These are phyloP conservation scores for Lonchura striata DNA, from an alignment of 2,113 vertebrate species.

Conservation along the genomic window DNA sequence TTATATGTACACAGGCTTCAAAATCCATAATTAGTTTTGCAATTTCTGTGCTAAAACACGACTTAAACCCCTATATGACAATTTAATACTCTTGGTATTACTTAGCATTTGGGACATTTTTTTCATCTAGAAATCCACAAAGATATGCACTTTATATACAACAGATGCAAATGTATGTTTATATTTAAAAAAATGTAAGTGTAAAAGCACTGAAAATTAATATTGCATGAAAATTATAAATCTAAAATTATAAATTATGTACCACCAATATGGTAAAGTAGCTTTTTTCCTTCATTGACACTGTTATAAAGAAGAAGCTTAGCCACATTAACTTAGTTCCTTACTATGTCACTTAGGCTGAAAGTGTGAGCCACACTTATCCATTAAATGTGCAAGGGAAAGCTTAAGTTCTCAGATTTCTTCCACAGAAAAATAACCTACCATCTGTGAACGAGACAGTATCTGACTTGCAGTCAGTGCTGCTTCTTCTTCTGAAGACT, in stretches of 20 bases:
- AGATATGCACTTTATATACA: not conserved
- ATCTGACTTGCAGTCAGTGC: conserved; percentile 96
- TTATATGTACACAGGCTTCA: not conserved
- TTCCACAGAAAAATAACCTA: conserved; percentile 64
- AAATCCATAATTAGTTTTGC: not conserved
- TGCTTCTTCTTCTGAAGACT: conserved; percentile 98
- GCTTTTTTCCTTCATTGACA: not conserved
- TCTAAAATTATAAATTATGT: not conserved
- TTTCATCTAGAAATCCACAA: not conserved
- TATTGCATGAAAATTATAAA: not conserved
- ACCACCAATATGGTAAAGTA: not conserved
- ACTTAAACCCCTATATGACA: not conserved
- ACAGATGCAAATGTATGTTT: not conserved
- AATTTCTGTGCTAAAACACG: not conserved
- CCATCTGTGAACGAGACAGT: conserved; percentile 89
- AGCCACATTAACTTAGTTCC: not conserved
- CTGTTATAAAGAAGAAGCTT: not conserved
- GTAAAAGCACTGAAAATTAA: not conserved
- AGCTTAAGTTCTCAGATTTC: not conserved
- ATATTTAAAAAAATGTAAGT: not conserved
- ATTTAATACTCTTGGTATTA: not conserved
- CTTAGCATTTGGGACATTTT: not conserved
- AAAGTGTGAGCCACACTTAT: not conserved
- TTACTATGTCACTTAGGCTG: not conserved
- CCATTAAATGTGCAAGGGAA: not conserved